Conservation (phyloP, 2,113 vertebrate species). For the Brachyistius frenatus region DNA sequence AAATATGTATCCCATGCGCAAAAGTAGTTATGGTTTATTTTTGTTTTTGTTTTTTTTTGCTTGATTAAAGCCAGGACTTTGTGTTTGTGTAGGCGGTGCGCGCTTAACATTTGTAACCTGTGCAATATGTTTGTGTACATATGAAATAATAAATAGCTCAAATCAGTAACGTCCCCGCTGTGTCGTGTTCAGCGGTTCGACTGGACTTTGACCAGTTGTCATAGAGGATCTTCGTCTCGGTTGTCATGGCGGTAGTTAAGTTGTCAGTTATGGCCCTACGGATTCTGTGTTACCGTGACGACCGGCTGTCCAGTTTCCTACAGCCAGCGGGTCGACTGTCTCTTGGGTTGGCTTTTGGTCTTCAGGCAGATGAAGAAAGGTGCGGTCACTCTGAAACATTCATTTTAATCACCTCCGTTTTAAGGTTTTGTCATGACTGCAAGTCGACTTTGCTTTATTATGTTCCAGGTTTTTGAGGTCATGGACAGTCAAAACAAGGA, state of each 20-base stretch:
- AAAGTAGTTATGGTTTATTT: conserved; percentile 24
- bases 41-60: conserved; percentile 31
- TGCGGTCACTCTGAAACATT: not conserved
- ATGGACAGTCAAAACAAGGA: conserved; percentile 33
- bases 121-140: conserved; percentile 76
- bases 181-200: not conserved
- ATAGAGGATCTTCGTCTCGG: no score
- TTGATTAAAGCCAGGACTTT: conserved; percentile 50
- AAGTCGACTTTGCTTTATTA: not conserved
- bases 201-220: not conserved
- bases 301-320: no score
- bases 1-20: conserved; percentile 57
- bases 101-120: conserved; percentile 59
- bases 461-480: not conserved
- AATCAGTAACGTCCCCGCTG: not conserved
- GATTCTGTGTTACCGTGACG: no score
- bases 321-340: no score
- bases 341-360: no score
- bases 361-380: not conserved
- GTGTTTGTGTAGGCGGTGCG: conserved; percentile 53
- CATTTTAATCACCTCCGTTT: not conserved
- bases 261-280: no score
- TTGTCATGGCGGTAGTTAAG: conserved; percentile 2
- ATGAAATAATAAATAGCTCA: conserved; percentile 65
- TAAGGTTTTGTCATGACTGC: not conserved